Conservation (phyloP, 2,113 vertebrate species). For the Brachypteracias leptosomus region DNA sequence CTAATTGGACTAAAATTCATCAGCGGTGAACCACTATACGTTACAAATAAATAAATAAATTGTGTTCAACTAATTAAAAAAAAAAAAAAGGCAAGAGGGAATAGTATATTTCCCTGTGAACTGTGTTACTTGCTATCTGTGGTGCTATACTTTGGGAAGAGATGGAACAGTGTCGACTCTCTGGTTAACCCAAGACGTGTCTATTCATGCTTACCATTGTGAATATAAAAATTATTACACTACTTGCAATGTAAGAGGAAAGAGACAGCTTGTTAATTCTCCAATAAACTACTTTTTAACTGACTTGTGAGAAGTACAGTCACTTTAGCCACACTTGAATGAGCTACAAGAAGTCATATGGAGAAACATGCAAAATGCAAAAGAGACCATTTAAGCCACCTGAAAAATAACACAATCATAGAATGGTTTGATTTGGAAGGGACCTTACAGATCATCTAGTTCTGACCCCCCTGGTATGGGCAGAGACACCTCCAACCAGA, state of each 20-base stretch:
- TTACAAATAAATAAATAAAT: not conserved
- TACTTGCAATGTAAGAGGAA: not conserved
- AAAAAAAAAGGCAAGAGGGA: fast-evolving
- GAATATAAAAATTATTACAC: not conserved
- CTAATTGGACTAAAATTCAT: not conserved
- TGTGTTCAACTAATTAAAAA: not conserved
- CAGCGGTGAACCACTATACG: not conserved
- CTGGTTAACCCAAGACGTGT: not conserved
- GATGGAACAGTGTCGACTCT: not conserved
- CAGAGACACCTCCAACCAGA: no score
- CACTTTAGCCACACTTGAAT: not conserved
- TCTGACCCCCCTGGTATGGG: no score
- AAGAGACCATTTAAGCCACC: not conserved
- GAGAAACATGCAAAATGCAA: not conserved
- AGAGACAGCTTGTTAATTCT: not conserved
- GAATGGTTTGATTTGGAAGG: no score
- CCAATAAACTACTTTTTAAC: not conserved
- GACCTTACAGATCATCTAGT: no score
- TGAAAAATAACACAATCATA: not conserved
- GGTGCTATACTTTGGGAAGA: fast-evolving
- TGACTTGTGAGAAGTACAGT: not conserved
- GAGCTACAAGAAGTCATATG: not conserved
- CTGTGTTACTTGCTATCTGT: not conserved
- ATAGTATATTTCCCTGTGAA: not conserved
- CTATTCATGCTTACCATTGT: not conserved